Evolutionary conservation across 2,113 vertebrate genomes (phyloP).

Genomic region (cattle (Bos taurus)): ARS-UCD2.0 NC_037350.1:15032001-15032500

Average conservation of each 20-base stretch:
- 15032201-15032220: not conserved
- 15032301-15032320: not conserved
- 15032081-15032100: not conserved
- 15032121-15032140: not conserved
- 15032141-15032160: not conserved
- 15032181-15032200: not conserved
- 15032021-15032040: not conserved
- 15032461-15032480: not conserved
- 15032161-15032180: not conserved
- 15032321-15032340: not conserved
- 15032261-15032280: not conserved
- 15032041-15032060: not conserved
- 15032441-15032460: not conserved
- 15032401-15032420: not conserved
- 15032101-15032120: not conserved
- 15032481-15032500: not conserved
- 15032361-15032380: not conserved
- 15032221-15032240: not conserved
- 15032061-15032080: not conserved
- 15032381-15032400: not conserved
- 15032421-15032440: not conserved
- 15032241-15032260: not conserved
- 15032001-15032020: not conserved
- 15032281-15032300: not conserved
- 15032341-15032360: not conserved